Evolutionary conservation across 2,888 invertebrate genomes (phyloP), one percentile per base, ranked within the genome.

Genomic region (Agriotes lineatus): DNA sequence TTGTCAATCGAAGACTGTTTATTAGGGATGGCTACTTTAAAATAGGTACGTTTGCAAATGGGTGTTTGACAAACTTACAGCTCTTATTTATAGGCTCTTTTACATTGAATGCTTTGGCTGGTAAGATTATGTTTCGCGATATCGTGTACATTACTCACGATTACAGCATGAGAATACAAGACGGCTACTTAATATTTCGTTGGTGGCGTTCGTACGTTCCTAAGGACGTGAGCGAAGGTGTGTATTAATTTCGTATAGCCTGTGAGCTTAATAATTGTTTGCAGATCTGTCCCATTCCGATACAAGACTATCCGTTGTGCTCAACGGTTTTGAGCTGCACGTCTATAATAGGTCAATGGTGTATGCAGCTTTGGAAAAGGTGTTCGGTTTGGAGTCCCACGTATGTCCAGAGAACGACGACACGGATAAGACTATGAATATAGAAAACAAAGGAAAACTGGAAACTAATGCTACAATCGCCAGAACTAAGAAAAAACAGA

Each of bases 111-210:
- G 95, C 96, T n/a, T 87, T 99, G 72, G 96, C 97, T 61, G 99
- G 99, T 1, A 99, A 99, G 86, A 93, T 99, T 60, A 99, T 99
- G 98, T 97, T 99, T 84, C 89, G 97, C 66, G 97, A 99, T 86
- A 91, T 99, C 76, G 93, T 95, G 61, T 97, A 95, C 81, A 94
- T 97, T 69, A 96, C 95, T 72, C 94, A 95, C 81, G 98, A 99
- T 86, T 97, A 94, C 84, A 94, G 96, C 30, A 84, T 97, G 42
- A 89, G 97, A 73, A 91, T 97, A 73, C 97, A 97, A 84, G 98
- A 99, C 86, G 99, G 98, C 1, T 97, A 96, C 89, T 88, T 97
- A 72, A 96, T 98, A 85, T 99, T 99, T 85, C 89, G 97, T 56
- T 99, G 97, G 96, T 99, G 99, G 99, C 88, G 96, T 72, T 94